phyloP scores from a whole-genome alignment of 2,113 vertebrate genomes.

The Typhlomys cinereus region DNA sequence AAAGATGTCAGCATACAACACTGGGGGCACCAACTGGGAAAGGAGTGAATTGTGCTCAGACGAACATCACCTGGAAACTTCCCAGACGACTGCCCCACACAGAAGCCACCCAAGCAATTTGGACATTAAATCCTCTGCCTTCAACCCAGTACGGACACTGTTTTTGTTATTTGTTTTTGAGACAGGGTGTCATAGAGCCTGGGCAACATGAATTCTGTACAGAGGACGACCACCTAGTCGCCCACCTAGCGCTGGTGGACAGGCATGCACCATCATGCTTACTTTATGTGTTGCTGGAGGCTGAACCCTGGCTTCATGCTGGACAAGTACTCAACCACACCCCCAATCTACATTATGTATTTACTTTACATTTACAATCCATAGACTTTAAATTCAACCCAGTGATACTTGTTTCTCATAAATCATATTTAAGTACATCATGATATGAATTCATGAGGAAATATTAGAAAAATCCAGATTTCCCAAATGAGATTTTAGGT shows the following conservation, averaged over 20 bases:
- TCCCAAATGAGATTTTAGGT: conserved; percentile 4
- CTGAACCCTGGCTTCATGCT: not conserved
- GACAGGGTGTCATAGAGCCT: not conserved
- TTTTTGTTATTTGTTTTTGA: not conserved
- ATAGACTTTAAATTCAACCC: conserved; percentile 30
- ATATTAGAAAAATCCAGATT: not conserved
- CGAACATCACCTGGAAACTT: not conserved
- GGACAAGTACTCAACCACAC: not conserved
- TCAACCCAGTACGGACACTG: not conserved
- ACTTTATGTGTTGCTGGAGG: not conserved
- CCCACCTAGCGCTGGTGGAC: not conserved
- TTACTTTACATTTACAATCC: too few species aligned
- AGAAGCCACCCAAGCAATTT: not conserved
- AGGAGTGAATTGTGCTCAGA: not conserved
- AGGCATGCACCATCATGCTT: not conserved
- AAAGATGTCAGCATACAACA: not conserved
- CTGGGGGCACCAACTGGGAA: not conserved
- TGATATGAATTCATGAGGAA: not conserved
- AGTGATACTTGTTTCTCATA: not conserved
- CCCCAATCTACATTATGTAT: not conserved
- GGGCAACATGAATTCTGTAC: not conserved
- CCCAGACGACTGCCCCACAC: rapidly evolving
- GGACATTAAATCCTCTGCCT: not conserved
- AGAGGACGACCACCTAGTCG: not conserved
- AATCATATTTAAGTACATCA: conserved; percentile 20